Evolutionary conservation across 2,113 vertebrate genomes (phyloP), one percentile per base, ranked within the genome.

Genomic region (Hepsetus odoe): DNA sequence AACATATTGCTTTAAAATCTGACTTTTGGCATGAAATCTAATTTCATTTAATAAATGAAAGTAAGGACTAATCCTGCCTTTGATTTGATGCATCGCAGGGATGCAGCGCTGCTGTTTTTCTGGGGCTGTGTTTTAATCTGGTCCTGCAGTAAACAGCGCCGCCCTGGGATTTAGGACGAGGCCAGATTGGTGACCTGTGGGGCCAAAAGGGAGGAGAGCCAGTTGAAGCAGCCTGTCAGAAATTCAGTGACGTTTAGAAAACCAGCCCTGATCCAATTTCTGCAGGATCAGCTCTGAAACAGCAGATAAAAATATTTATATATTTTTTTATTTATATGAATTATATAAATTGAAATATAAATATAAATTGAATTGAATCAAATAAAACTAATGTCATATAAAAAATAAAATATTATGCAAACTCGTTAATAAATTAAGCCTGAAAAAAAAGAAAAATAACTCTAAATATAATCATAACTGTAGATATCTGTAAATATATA

Each of bases 171-270:
- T 56, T 67, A 56, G 51, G 24, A 49, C 62, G 26, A 28, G 46
- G 67, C 40, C 32, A 65, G 24, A 16, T 20, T 33, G 4, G 0
- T 3, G 35, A 73, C 71, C 5, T 24, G 42, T 9, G 30, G 18
- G 2, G 22, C n/a, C 30, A 32, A 12, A 18, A 24, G 55, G 59
- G 72, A 40, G 44, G 72, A 22, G 12, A 1, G 7, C 1, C 51
- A 49, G 51, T 55, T 4, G 0, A 72, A 76, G 30, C 26, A 71
- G 30, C 28, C 67, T 65, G 62, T 76, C 74, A 76, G 26, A 58
- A 65, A 20, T 71, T 28, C 30, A 56, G 6, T 33, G 62, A 67
- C 18, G 33, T 69, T 56, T 53, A 62, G 24, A 56, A 35, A 59
- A 38, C 10, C 16, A 24, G 12, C 24, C 22, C n/a, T 12, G 28